These are phyloP conservation scores for Mesoligia furuncula DNA, from an alignment of 2,888 invertebrate species.

Conservation along the genomic window DNA sequence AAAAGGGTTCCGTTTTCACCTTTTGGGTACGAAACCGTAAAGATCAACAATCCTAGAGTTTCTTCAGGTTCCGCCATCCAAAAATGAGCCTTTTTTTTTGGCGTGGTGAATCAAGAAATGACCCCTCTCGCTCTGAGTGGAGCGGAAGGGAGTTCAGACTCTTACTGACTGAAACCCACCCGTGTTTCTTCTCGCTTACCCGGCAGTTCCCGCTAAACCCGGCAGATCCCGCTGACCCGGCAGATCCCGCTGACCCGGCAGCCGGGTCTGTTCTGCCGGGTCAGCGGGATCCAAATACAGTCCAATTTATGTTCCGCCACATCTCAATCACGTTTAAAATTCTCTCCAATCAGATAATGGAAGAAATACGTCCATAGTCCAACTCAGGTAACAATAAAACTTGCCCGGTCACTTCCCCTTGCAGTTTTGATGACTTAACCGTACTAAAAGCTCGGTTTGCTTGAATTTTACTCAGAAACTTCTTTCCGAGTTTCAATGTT, in stretches of 20 bases:
- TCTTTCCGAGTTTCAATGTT: constrained; percentile 53
- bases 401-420: constrained; percentile 63
- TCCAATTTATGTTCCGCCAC: constrained; percentile 46
- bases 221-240: too few species aligned
- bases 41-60: background rate
- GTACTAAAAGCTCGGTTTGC: constrained; percentile 55
- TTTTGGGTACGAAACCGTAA: background rate
- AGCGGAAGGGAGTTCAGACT: too few species aligned
- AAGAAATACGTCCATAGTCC: constrained; percentile 48
- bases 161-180: too few species aligned
- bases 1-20: background rate
- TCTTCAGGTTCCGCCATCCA: background rate
- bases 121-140: too few species aligned
- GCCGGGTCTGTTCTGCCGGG: too few species aligned
- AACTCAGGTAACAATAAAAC: constrained; percentile 66
- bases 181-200: too few species aligned
- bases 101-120: too few species aligned
- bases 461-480: constrained; percentile 61
- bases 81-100: constrained; percentile 36
- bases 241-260: too few species aligned
- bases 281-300: too few species aligned
- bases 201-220: too few species aligned
- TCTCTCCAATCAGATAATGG: constrained; percentile 64
- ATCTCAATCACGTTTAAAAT: constrained; percentile 61
- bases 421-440: constrained; percentile 66